Conservation (phyloP, 2,888 invertebrate genomes). For the Gonocerus acuteangulatus region DNA sequence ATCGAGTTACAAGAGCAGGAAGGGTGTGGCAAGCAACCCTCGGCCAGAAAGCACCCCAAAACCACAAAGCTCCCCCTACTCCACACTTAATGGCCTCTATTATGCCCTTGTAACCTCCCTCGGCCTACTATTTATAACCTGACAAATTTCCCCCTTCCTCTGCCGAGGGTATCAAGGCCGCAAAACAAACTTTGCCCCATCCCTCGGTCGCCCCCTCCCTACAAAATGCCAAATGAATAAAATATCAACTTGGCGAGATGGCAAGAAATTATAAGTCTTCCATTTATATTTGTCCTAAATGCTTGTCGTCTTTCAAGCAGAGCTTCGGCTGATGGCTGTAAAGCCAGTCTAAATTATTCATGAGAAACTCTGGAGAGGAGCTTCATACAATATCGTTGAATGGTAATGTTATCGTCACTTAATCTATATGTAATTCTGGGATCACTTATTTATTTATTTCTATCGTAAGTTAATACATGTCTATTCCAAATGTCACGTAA, state of each 20-base stretch:
- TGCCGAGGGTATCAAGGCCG: neutral
- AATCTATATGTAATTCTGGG: no score
- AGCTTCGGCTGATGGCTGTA: neutral
- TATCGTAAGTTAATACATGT: no score
- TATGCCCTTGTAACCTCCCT: neutral
- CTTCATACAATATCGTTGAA: no score
- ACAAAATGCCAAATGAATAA: neutral
- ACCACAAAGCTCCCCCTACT: neutral
- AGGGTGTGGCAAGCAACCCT: no score
- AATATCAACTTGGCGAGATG: neutral
- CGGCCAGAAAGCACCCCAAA: neutral
- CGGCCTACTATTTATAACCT: conserved; percentile 3
- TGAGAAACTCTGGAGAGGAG: no score
- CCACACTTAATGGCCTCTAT: conserved; percentile 11
- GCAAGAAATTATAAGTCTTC: neutral
- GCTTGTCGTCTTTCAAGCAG: neutral
- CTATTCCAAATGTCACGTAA: no score
- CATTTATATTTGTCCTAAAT: neutral
- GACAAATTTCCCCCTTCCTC: conserved; percentile 10
- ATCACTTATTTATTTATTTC: no score
- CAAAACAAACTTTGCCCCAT: conserved; percentile 14
- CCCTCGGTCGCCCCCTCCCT: neutral
- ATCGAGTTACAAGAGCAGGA: no score
- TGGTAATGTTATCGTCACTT: no score
- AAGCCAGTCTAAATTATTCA: no score